Conservation (phyloP, 2,888 invertebrate species). For the Limnephilus auricula region DNA sequence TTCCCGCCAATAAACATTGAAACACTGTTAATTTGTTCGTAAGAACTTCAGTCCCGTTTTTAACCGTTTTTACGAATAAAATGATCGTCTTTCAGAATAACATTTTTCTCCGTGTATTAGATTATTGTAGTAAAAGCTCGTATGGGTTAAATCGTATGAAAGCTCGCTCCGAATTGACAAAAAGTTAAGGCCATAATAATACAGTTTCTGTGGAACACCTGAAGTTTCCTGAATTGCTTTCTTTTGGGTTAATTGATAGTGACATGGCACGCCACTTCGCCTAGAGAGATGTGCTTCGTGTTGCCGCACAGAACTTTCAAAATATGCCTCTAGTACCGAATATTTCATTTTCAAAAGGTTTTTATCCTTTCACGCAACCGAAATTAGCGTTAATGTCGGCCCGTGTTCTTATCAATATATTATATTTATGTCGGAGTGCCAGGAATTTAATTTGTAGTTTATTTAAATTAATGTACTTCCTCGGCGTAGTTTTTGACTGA, state of each 20-base stretch:
- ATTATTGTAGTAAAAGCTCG: background rate
- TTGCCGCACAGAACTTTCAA: background rate
- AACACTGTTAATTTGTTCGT: too few relatives aligned
- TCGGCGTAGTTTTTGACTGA: background rate
- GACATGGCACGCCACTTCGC: slow-evolving; percentile 53
- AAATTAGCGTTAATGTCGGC: slow-evolving; percentile 21
- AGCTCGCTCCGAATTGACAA: background rate
- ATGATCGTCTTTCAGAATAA: too few relatives aligned
- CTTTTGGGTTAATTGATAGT: slow-evolving; percentile 48
- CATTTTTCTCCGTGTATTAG: too few relatives aligned
- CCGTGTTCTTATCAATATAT: slow-evolving; percentile 29
- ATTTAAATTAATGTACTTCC: slow-evolving; percentile 27
- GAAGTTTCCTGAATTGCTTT: slow-evolving; percentile 33
- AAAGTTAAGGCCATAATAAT: background rate
- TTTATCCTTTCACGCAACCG: slow-evolving; percentile 14
- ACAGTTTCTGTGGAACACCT: background rate
- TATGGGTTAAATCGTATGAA: background rate
- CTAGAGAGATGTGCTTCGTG: slow-evolving; percentile 9
- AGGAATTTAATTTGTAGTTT: slow-evolving; percentile 7
- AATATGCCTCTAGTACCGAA: slow-evolving; percentile 30
- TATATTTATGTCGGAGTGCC: slow-evolving; percentile 24
- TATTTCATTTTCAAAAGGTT: slow-evolving; percentile 7
- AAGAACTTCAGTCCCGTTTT: too few relatives aligned
- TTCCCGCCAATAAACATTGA: too few relatives aligned
- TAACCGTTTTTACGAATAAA: too few relatives aligned